These are phyloP conservation scores for Pteronotus mesoamericanus DNA, from an alignment of 2,797 vertebrate genomes.

Conservation along the genomic window DNA sequence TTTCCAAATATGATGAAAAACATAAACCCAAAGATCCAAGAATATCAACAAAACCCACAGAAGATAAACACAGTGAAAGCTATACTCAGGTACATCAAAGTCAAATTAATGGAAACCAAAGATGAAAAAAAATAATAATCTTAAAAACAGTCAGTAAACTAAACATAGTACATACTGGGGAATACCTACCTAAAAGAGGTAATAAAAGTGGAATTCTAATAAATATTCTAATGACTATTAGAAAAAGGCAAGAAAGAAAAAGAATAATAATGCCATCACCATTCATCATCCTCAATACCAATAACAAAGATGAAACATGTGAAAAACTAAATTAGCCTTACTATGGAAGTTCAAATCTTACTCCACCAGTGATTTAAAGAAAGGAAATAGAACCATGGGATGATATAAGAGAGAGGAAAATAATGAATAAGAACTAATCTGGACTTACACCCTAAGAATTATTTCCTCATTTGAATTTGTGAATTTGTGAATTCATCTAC, in stretches of 20 bases:
- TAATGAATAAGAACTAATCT: background rate
- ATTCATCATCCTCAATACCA: background rate
- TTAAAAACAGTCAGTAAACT: background rate
- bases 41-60: background rate
- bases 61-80: background rate
- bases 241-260: background rate
- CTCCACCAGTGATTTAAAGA: background rate
- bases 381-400: background rate
- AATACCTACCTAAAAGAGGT: background rate
- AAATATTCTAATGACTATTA: background rate
- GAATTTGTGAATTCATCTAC: background rate
- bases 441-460: background rate
- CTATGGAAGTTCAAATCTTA: background rate
- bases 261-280: background rate
- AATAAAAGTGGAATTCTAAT: background rate
- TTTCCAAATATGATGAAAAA: background rate
- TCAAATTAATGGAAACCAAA: background rate
- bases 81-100: background rate
- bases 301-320: background rate
- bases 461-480: background rate
- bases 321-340: background rate
- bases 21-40: background rate
- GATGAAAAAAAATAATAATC: background rate
- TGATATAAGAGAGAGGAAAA: background rate
- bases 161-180: background rate